phyloP scores from a whole-genome alignment of 2,113 vertebrate genomes.

The Osmerus eperlanus region DNA sequence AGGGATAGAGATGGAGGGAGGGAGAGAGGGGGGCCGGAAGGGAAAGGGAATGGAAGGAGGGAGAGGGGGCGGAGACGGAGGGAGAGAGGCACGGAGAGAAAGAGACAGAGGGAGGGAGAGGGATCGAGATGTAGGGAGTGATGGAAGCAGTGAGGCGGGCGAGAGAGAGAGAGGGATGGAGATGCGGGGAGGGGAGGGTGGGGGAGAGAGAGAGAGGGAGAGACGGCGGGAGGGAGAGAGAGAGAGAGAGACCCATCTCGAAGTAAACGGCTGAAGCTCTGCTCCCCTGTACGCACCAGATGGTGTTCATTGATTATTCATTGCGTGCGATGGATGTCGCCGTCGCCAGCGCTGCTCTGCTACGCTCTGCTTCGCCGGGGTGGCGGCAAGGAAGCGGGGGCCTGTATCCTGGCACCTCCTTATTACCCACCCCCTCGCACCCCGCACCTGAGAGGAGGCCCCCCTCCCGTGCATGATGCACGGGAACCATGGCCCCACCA shows the following conservation, averaged over 20 bases:
- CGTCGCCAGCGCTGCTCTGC: constrained; percentile 58
- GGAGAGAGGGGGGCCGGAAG: too few species aligned
- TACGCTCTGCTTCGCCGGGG: constrained; percentile 53
- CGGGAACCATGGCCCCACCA: background rate
- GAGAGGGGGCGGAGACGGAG: background rate
- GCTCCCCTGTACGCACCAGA: constrained; percentile 64
- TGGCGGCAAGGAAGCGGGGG: constrained; percentile 6
- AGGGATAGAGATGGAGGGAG: background rate
- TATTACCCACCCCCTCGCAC: background rate
- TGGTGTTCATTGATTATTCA: constrained; percentile 78
- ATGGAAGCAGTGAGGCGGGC: background rate
- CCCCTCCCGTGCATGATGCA: background rate
- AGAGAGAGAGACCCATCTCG: constrained; percentile 29
- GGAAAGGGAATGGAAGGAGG: background rate
- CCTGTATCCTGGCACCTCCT: background rate
- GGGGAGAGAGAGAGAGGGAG: constrained; percentile 8
- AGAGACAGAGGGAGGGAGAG: too few species aligned
- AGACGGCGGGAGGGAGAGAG: constrained; percentile 19
- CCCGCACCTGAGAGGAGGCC: background rate
- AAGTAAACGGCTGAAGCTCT: constrained; percentile 52
- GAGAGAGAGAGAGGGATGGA: constrained; percentile 5
- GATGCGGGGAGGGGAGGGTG: constrained; percentile 17
- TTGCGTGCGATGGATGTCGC: constrained; percentile 72
- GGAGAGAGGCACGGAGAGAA: background rate
- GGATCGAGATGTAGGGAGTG: background rate